phyloP scores from a whole-genome alignment of 2,888 invertebrate species.

The Xanthia togata region DNA sequence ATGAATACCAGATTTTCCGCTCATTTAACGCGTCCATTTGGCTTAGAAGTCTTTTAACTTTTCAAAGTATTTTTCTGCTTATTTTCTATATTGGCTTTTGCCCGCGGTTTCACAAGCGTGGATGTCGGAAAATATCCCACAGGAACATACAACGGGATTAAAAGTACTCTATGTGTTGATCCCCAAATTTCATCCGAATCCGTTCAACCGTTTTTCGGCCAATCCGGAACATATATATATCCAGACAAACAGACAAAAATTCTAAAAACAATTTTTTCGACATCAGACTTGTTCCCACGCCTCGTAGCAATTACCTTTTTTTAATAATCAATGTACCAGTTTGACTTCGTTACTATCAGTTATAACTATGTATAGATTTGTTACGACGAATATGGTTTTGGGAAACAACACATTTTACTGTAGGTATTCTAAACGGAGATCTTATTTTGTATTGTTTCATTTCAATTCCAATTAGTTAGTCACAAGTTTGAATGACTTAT shows the following conservation, averaged over 20 bases:
- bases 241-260: background rate
- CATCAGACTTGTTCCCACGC: too few species aligned
- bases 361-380: too few species aligned
- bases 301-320: too few species aligned
- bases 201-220: too few species aligned
- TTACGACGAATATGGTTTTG: background rate
- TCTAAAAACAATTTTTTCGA: background rate
- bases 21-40: slow-evolving; percentile 33
- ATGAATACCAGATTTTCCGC: slow-evolving; percentile 16
- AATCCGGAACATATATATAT: too few species aligned
- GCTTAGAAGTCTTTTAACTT: slow-evolving; percentile 27
- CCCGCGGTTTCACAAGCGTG: background rate
- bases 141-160: background rate
- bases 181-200: too few species aligned
- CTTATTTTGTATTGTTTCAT: slow-evolving; percentile 15
- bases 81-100: slow-evolving; percentile 3
- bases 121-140: background rate
- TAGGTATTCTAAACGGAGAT: slow-evolving; percentile 7
- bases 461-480: slow-evolving; percentile 19
- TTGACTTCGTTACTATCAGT: too few species aligned
- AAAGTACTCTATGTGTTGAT: too few species aligned
- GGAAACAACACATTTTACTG: background rate
- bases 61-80: slow-evolving; percentile 25
- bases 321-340: too few species aligned
- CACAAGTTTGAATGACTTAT: slow-evolving; percentile 48